These are phyloP conservation scores for Hemaris fuciformis DNA, from an alignment of 2,888 invertebrate genomes.

Conservation along the genomic window DNA sequence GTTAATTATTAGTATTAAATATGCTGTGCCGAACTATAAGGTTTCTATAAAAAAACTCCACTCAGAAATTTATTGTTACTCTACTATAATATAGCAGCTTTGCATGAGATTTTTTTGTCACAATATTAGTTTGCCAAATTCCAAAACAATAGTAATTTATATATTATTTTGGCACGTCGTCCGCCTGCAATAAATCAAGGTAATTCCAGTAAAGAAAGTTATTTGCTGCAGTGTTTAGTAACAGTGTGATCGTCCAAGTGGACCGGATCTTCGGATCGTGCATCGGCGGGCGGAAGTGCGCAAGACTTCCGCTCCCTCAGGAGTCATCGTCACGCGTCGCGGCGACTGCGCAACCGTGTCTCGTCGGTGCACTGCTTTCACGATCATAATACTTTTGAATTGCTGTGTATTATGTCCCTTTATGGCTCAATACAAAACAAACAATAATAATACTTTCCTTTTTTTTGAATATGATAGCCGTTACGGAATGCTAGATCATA, in stretches of 20 bases:
- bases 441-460: too few species aligned
- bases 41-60: too few species aligned
- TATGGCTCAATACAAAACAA: background rate
- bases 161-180: too few species aligned
- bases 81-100: too few species aligned
- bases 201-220: conserved; percentile 19
- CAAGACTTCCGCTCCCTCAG: conserved; percentile 79
- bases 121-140: too few species aligned
- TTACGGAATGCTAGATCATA: too few species aligned
- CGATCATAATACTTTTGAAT: conserved; percentile 28
- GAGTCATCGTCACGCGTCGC: conserved; percentile 65
- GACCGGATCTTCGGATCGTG: conserved; percentile 74
- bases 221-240: conserved; percentile 21
- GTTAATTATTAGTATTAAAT: too few species aligned
- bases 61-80: too few species aligned
- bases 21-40: too few species aligned
- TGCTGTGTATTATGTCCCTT: background rate
- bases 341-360: conserved; percentile 51
- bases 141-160: too few species aligned
- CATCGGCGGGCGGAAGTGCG: conserved; percentile 64
- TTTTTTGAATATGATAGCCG: too few species aligned
- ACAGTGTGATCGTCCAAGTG: conserved; percentile 48
- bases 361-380: conserved; percentile 54
- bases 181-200: conserved; percentile 4
- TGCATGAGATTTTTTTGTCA: too few species aligned